Evolutionary conservation across 37 sponge, comb jelly and placozoan genomes (phyloP).

Genomic region (Bolinopsis microptera): DNA sequence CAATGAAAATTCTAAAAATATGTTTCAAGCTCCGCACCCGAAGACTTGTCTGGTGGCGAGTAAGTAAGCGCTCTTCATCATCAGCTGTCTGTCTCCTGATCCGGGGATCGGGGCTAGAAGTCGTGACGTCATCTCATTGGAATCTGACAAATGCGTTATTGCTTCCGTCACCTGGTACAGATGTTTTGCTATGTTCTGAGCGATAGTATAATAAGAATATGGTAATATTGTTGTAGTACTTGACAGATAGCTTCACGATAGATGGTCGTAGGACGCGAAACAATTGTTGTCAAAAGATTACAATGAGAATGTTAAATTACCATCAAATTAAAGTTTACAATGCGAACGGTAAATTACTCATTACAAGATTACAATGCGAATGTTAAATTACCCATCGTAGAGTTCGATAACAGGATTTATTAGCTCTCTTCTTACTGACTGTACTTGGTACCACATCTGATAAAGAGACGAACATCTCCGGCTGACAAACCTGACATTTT

Average conservation of each 20-base stretch:
- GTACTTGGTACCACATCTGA: not conserved
- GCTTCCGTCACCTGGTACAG: not conserved
- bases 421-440: conserved; percentile 4
- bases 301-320: no score
- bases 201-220: no score
- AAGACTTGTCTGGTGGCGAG: not conserved
- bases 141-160: not conserved
- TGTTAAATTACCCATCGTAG: not conserved
- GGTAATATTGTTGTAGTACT: no score
- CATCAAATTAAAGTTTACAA: no score
- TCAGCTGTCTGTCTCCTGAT: not conserved
- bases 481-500: not conserved
- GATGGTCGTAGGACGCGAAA: no score
- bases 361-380: no score
- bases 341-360: no score
- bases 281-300: no score
- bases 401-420: conserved; percentile 28
- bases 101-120: not conserved
- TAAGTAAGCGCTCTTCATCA: conserved; percentile 18
- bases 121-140: not conserved
- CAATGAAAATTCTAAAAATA: not conserved
- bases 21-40: conserved; percentile 3
- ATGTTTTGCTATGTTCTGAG: no score
- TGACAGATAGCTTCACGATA: no score
- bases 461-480: not conserved